phyloP scores from a whole-genome alignment of 1,140 invertebrate genomes.

The Bombus terrestris region DNA sequence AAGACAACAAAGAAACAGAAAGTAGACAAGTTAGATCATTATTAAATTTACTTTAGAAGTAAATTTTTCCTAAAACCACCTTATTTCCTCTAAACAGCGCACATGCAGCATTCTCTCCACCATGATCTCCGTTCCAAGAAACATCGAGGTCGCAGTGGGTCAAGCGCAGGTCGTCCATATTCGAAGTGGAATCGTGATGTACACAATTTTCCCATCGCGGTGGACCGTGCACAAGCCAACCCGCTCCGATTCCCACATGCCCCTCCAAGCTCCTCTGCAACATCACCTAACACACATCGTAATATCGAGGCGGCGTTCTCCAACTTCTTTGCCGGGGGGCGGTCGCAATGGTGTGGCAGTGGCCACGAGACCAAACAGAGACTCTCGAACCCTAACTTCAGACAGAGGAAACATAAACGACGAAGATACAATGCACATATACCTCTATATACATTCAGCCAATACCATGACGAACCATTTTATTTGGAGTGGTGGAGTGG shows the following conservation, averaged over 20 bases:
- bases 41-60: background rate
- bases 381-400: background rate
- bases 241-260: slow-evolving; percentile 44
- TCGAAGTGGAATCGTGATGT: slow-evolving; percentile 2
- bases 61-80: background rate
- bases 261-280: background rate
- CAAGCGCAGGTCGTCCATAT: slow-evolving; percentile 8
- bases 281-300: background rate
- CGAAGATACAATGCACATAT: background rate
- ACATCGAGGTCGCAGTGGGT: background rate
- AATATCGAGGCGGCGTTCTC: slow-evolving; percentile 14
- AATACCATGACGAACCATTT: background rate
- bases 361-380: background rate
- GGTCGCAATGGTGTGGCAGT: slow-evolving; percentile 12
- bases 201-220: slow-evolving; percentile 32
- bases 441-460: background rate
- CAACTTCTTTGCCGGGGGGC: slow-evolving; percentile 2
- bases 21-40: background rate
- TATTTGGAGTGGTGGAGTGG: background rate
- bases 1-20: background rate
- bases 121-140: slow-evolving; percentile 5
- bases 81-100: background rate
- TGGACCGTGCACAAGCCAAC: background rate
- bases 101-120: background rate
- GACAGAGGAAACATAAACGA: background rate